phyloP scores from a whole-genome alignment of 2,888 invertebrate species.

The Microctonus aethiopoides region DNA sequence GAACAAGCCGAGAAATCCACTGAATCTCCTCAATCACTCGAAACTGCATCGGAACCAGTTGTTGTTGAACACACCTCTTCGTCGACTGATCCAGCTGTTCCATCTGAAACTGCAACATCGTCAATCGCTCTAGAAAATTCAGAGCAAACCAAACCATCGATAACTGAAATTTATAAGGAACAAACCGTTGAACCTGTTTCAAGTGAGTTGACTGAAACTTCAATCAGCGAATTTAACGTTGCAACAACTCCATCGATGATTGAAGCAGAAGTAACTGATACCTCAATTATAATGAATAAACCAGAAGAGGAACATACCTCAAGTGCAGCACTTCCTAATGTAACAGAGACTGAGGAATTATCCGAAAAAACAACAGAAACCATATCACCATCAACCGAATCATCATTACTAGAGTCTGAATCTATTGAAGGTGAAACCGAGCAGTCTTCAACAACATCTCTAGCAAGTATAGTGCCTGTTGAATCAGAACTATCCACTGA shows the following conservation, averaged over 20 bases:
- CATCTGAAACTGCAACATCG: slow-evolving; percentile 33
- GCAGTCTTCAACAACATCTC: background rate
- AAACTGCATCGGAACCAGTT: slow-evolving; percentile 14
- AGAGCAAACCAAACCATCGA: slow-evolving; percentile 6
- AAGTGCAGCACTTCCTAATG: background rate
- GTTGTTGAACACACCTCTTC: slow-evolving; percentile 14
- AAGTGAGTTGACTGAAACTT: slow-evolving; percentile 22
- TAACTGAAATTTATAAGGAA: slow-evolving; percentile 41
- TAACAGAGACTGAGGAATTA: background rate
- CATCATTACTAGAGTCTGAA: background rate
- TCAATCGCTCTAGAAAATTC: slow-evolving; percentile 40
- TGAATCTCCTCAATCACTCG: slow-evolving; percentile 33
- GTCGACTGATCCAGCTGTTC: background rate
- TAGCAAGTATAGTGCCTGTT: slow-evolving; percentile 15
- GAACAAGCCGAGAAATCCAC: slow-evolving; percentile 29
- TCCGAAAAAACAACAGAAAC: slow-evolving; percentile 10
- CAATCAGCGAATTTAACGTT: slow-evolving; percentile 34
- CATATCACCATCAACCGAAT: background rate
- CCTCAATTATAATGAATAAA: slow-evolving; percentile 25
- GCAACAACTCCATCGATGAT: slow-evolving; percentile 39
- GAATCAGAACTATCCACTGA: slow-evolving; percentile 23
- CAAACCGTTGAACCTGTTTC: slow-evolving; percentile 41
- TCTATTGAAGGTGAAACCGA: background rate
- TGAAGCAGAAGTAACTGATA: slow-evolving; percentile 40
- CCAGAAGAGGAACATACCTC: slow-evolving; percentile 29